These are phyloP conservation scores for Holocentrus rufus DNA, from an alignment of 2,797 vertebrate species.

Conservation along the genomic window DNA sequence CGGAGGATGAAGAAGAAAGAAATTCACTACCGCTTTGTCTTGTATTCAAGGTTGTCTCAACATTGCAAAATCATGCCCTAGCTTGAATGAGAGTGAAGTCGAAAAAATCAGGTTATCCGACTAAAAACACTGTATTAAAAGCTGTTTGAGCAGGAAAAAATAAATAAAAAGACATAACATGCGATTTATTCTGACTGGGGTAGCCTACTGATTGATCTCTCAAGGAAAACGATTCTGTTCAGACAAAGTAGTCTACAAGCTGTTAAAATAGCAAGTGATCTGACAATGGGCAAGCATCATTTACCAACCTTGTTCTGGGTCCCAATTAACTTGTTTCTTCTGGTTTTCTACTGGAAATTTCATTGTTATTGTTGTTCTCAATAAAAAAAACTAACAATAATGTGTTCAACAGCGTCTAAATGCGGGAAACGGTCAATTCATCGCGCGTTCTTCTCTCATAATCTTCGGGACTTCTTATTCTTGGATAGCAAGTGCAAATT, in stretches of 20 bases:
- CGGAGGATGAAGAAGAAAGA: conserved; percentile 53
- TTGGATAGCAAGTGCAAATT: conserved; percentile 63
- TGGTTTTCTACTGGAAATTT: conserved; percentile 99
- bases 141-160: background rate
- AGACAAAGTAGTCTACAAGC: conserved; percentile 16
- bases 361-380: conserved; percentile 88
- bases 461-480: conserved; percentile 58
- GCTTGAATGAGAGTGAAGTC: background rate
- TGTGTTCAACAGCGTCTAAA: conserved; percentile 65
- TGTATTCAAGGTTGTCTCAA: background rate
- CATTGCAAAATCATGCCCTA: conserved; percentile 2
- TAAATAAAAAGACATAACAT: no score
- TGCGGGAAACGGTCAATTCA: conserved; percentile 68
- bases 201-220: background rate
- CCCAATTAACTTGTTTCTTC: conserved; percentile 98
- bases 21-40: conserved; percentile 36
- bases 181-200: conserved; percentile 22
- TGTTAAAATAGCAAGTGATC: background rate
- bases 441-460: conserved; percentile 63
- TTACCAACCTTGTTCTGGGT: conserved; percentile 93
- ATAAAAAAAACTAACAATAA: conserved; percentile 36
- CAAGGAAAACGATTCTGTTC: conserved; percentile 5
- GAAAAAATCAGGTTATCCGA: background rate
- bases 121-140: conserved; percentile 1
- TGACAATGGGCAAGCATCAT: conserved; percentile 30